Base-by-base conservation (phyloP, 2,888 invertebrate genomes). In the Parnassius smintheus region DNA sequence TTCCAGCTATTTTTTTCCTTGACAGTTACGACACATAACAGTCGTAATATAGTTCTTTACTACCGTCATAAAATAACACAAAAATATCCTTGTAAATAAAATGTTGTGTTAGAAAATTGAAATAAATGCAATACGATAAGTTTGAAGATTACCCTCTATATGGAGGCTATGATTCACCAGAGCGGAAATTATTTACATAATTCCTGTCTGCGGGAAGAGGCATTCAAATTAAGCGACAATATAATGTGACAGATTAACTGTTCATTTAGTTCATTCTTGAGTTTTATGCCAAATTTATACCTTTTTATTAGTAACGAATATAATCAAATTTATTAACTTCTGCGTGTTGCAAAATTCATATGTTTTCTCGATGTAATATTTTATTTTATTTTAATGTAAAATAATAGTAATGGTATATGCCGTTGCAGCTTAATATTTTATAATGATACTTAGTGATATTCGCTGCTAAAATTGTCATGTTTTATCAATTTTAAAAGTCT, bases 181-280 rank as follows among this genome's bases (percentile, higher is more conserved):
- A 54, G 25, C 58, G 58, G 58, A 62, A 62, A 62, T 62, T 58
- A 62, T 62, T 62, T 62, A 62, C 53, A 58, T 62, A 62, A 62
- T 50, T 58, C 62, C 58, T 58, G 58, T 62, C 50, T 50, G 62
- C 48, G 54, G 25, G 44, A 45, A 62, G 58, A 49, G 53, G 58
- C 53, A 35, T 45, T 58, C 58, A 54, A 62, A 62, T 62, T 58
- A 62, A 58, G 49, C 57, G 62, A 53, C 54, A 50, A 56, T 58
- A 48, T 62, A 48, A 62, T 62, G 62, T 50, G 58, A 54, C 58
- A 58, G 54, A 42, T 54, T 53, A 3, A 53, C 57, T 62, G 58
- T 62, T 58, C 58, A 58, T 62, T 62, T 54, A n/a, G 49, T 54
- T 44, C 50, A 35, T 53, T 53, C 45, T 3, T 25, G 49, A 44